Evolutionary conservation across 1,140 invertebrate genomes (phyloP), one percentile per base, ranked within the genome.

Genomic region (Neotoxoptera formosana): DNA sequence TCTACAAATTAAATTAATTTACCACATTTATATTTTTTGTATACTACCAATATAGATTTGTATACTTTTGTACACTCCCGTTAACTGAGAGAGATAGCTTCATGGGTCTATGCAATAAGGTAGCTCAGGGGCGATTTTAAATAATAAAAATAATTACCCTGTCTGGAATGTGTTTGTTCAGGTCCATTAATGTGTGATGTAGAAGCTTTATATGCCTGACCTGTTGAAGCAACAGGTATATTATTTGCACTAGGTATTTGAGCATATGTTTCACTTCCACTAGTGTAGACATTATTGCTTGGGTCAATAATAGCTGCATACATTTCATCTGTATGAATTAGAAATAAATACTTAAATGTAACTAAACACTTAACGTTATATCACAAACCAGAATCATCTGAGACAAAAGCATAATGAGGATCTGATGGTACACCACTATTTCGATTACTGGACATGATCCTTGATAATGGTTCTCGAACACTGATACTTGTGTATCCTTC

Each of bases 401-500:
- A 98, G 11, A 98, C 97, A 14, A 97, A 97, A 25, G 97, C 97
- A 95, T 98, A 98, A 95, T 98, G 97, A 1, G 97, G 96, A 96
- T 97, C 96, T 94, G 90, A 60, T 25, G 84, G 67, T 94, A 84
- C 81, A 60, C 90, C 17, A 94, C 94, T 8, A 96, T 94, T 94
- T 96, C 95, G 94, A 94, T 60, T 7, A 93, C 84, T 53, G 96
- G 95, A 94, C 81, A 97, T 95, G 94, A 97, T 97, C 94, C 97
- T 97, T 34, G 97, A 97, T 94, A 98, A 95, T 7, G 98, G 98
- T 95, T 98, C 98, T 30, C 98, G 96, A 6, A 98, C 98, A 94
- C 97, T 98, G 94, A 98, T 98, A 94, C 98, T 98, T 2, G 98
- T 98, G 94, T 98, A 98, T 76, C 98, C 98, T 95, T 98, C 97